Evolutionary conservation across 2,797 vertebrate species (phyloP).

Genomic region (Jordanella pulchra): DNA sequence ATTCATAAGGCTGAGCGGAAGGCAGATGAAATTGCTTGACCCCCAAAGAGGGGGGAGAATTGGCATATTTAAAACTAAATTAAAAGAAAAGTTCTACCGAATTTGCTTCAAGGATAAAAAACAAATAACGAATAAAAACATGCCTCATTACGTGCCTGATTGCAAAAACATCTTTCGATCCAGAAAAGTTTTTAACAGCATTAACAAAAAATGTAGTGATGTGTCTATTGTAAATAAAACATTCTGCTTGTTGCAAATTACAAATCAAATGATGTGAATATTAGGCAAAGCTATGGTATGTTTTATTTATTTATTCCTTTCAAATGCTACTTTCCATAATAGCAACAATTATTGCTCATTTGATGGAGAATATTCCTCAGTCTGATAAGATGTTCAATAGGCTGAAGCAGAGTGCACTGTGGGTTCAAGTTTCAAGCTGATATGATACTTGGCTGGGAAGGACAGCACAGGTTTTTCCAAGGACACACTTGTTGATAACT

Average conservation of each 20-base stretch:
- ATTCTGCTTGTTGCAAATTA: slow-evolving; percentile 22
- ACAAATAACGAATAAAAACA: slow-evolving; percentile 6
- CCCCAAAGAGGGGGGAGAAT: slow-evolving; percentile 8
- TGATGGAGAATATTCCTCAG: slow-evolving; percentile 50
- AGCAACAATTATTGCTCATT: slow-evolving; percentile 45
- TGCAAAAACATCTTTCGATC: not conserved
- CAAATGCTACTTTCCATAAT: slow-evolving; percentile 41
- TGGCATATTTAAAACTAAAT: not conserved
- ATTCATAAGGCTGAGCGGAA: not conserved
- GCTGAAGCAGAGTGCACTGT: slow-evolving; percentile 43
- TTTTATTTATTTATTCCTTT: slow-evolving; percentile 29
- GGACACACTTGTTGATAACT: slow-evolving; percentile 44
- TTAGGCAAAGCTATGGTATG: slow-evolving; percentile 29
- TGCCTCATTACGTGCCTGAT: not conserved
- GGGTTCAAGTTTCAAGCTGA: slow-evolving; percentile 47
- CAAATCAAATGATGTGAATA: slow-evolving; percentile 41
- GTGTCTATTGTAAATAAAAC: slow-evolving; percentile 25
- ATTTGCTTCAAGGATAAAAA: slow-evolving; percentile 15
- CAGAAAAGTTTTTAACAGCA: not conserved
- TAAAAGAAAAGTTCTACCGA: not conserved
- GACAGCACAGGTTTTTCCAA: slow-evolving; percentile 58
- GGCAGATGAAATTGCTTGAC: not conserved
- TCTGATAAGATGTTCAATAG: slow-evolving; percentile 50
- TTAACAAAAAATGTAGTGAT: slow-evolving; percentile 3
- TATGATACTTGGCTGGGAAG: slow-evolving; percentile 69